Percentiles rank a stretch among this genome's conserved stretches.
Conservation (phyloP, 2,888 invertebrate species). For the Venusia cambrica region DNA sequence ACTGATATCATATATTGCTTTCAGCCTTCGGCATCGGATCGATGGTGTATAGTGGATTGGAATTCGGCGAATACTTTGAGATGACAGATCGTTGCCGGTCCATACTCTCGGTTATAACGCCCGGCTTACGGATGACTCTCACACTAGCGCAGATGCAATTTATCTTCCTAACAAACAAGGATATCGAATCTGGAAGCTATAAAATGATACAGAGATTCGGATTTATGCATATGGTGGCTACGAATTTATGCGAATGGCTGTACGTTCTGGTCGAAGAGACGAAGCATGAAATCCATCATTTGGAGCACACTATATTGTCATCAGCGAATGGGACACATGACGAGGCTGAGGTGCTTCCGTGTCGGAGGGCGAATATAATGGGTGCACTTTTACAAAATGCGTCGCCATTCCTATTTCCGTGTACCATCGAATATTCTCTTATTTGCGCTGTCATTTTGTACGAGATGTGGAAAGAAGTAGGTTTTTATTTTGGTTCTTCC, state of each 20-base stretch:
- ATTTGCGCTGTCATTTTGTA: conserved; percentile 94
- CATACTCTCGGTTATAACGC: conserved; percentile 87
- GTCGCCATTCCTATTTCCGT: conserved; percentile 92
- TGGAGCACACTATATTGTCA: conserved; percentile 69
- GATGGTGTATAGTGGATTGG: conserved; percentile 86
- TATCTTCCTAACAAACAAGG: conserved; percentile 94
- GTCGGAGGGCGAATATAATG: conserved; percentile 85
- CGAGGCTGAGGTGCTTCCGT: conserved; percentile 49
- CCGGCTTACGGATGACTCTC: conserved; percentile 89
- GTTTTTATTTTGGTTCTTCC: conserved; percentile 15
- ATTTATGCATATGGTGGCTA: conserved; percentile 96
- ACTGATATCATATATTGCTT: conserved; percentile 25
- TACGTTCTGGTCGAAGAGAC: conserved; percentile 93
- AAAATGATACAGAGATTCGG: conserved; percentile 91
- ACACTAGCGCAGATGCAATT: conserved; percentile 96
- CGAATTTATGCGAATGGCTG: conserved; percentile 96
- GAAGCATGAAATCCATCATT: conserved; percentile 90
- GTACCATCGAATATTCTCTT: conserved; percentile 93
- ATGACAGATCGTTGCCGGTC: conserved; percentile 84
- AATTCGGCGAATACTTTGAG: conserved; percentile 89
- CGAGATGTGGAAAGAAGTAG: conserved; percentile 94
- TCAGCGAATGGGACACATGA: conserved; percentile 37
- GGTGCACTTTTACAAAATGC: conserved; percentile 85
- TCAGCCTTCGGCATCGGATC: conserved; percentile 83
- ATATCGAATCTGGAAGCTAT: conserved; percentile 81